A percentile compares a stretch with the other conserved stretches of the same genome.
phyloP scores from a whole-genome alignment of 92 coral and sea anemone species.

The Palythoa heliodiscus region DNA sequence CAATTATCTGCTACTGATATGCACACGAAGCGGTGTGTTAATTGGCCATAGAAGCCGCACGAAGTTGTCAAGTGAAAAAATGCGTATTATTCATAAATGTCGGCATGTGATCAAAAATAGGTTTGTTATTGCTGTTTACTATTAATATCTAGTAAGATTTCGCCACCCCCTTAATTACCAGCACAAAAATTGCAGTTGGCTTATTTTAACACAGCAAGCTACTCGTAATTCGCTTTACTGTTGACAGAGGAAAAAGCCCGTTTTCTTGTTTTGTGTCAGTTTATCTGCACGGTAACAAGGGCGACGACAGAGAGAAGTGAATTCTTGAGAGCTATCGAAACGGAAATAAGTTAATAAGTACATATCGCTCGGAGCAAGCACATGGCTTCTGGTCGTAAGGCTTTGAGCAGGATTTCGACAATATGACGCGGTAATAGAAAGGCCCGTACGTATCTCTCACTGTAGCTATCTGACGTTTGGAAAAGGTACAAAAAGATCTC shows the following conservation, averaged over 20 bases:
- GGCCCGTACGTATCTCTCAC: background rate
- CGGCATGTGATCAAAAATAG: constrained; percentile 47
- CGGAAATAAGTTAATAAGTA: constrained; percentile 25
- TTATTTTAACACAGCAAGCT: background rate
- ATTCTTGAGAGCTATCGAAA: constrained; percentile 35
- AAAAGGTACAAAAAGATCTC: constrained; percentile 14
- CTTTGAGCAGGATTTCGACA: background rate
- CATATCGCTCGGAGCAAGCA: background rate
- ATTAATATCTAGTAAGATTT: constrained; percentile 44
- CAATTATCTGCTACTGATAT: constrained; percentile 36
- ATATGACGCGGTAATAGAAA: background rate
- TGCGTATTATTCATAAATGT: constrained; percentile 47
- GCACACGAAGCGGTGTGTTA: constrained; percentile 35
- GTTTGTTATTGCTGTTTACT: constrained; percentile 34
- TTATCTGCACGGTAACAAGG: background rate
- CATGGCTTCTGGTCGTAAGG: constrained; percentile 19
- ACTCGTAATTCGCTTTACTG: background rate
- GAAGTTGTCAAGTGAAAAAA: constrained; percentile 37
- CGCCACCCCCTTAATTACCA: constrained; percentile 1
- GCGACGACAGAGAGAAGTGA: constrained; percentile 19
- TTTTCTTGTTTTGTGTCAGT: background rate
- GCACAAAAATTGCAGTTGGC: constrained; percentile 8
- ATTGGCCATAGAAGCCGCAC: constrained; percentile 35
- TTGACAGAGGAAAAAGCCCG: background rate
- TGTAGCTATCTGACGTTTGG: background rate